phyloP scores from a whole-genome alignment of 2,113 vertebrate genomes.

The Nanorana parkeri region DNA sequence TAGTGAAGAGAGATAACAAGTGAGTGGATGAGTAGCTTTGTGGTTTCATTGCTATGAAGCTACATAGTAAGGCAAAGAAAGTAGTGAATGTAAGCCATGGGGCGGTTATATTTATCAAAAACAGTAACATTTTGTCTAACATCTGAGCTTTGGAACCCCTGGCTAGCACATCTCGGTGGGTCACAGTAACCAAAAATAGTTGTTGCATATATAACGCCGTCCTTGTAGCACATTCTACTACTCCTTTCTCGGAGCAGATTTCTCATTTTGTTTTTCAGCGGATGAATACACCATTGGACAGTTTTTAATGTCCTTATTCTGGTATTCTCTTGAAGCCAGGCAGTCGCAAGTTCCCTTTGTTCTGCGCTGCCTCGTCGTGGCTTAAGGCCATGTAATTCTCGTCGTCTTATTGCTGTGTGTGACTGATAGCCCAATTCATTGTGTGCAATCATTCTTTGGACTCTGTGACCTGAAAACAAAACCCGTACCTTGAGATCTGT shows the following conservation, averaged over 20 bases:
- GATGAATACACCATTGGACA: background rate
- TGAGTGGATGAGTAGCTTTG: too few species aligned
- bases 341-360: conserved; percentile 12
- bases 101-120: too few species aligned
- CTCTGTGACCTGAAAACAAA: background rate
- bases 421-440: conserved; percentile 11
- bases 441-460: background rate
- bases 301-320: conserved; percentile 37
- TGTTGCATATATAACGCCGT: too few species aligned
- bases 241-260: background rate
- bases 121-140: too few species aligned
- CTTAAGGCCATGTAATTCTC: conserved; percentile 5
- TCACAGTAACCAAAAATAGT: too few species aligned
- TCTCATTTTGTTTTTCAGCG: conserved; percentile 14
- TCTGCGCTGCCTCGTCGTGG: background rate
- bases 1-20: too few species aligned
- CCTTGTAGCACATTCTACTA: too few species aligned
- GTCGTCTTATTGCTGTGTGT: background rate
- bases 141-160: too few species aligned
- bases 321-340: background rate
- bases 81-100: too few species aligned
- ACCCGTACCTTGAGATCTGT: background rate
- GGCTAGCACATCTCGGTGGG: too few species aligned
- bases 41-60: too few species aligned
- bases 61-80: too few species aligned